A percentile compares a stretch with the other conserved stretches of the same genome.
Evolutionary conservation across 2,888 invertebrate species (phyloP).

Genomic region (Ennomos erosarius): DNA sequence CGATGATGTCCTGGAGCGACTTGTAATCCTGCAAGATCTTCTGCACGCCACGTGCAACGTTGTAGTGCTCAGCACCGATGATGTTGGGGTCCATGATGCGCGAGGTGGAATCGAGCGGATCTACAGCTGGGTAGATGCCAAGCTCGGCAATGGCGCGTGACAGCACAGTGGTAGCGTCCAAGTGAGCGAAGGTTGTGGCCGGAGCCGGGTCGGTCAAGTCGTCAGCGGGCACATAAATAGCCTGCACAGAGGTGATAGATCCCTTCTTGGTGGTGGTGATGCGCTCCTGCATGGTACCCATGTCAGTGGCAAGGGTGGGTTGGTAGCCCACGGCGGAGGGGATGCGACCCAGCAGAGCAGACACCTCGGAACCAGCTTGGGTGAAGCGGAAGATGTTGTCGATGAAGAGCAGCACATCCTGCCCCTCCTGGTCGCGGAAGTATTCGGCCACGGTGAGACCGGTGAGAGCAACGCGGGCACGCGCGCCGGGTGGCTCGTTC

Average conservation of each 20-base stretch:
- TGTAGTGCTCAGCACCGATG: conserved; percentile 95
- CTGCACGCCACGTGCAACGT: conserved; percentile 95
- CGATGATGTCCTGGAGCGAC: conserved; percentile 94
- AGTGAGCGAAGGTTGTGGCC: conserved; percentile 97
- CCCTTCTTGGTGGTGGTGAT: conserved; percentile 98
- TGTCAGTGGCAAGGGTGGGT: conserved; percentile 97
- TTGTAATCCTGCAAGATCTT: conserved; percentile 95
- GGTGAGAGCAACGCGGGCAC: conserved; percentile 96
- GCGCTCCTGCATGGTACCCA: conserved; percentile 99
- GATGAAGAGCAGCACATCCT: conserved; percentile 97
- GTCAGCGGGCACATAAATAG: conserved; percentile 98
- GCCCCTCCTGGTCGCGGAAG: conserved; percentile 97
- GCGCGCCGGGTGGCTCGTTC: conserved; percentile 98
- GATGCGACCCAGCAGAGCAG: conserved; percentile 97
- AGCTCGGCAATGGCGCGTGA: conserved; percentile 97
- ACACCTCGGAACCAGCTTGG: conserved; percentile 95
- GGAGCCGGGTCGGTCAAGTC: conserved; percentile 98
- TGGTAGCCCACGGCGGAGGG: conserved; percentile 98
- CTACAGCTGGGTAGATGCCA: conserved; percentile 97
- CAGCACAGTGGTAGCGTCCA: conserved; percentile 97
- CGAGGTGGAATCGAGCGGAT: conserved; percentile 97
- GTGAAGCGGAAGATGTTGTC: conserved; percentile 99
- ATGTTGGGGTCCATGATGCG: conserved; percentile 98
- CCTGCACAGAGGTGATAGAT: conserved; percentile 98
- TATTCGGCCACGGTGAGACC: conserved; percentile 97